Conservation (phyloP, 2,888 invertebrate species). For the Hypercompe scribonia region DNA sequence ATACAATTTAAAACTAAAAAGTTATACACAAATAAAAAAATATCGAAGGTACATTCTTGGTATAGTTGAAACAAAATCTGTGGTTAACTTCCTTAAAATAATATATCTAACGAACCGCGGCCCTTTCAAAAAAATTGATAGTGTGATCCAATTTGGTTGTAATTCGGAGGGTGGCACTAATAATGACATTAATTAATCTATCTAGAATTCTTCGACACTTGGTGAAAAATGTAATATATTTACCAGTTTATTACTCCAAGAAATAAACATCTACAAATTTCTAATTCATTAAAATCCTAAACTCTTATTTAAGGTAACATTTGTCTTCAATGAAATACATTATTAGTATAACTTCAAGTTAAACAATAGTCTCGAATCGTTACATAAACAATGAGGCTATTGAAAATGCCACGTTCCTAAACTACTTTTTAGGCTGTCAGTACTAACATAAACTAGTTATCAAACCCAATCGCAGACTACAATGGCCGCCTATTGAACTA, state of each 20-base stretch:
- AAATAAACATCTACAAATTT: not conserved
- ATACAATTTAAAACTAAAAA: no score
- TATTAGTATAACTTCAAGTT: not conserved
- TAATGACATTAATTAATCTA: no score
- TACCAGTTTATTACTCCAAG: not conserved
- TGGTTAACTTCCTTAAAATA: no score
- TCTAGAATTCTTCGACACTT: not conserved
- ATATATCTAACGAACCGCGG: no score
- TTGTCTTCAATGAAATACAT: not conserved
- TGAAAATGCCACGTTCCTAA: not conserved
- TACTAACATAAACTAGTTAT: conserved; percentile 8
- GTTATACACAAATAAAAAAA: no score
- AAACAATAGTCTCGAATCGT: not conserved
- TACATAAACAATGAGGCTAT: not conserved
- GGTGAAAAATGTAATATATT: not conserved
- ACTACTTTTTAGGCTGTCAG: conserved; percentile 1
- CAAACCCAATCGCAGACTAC: conserved; percentile 21
- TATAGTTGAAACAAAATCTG: not conserved
- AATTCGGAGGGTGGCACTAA: not conserved
- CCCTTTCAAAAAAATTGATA: no score
- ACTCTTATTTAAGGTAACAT: not conserved
- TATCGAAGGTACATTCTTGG: no score
- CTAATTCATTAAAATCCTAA: not conserved
- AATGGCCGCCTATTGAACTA: conserved; percentile 38
- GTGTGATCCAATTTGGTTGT: not conserved